A percentile compares a stretch with the other conserved stretches of the same genome.
Evolutionary conservation across 2,888 invertebrate species (phyloP).

Genomic region (Drosophila suboccidentalis): DNA sequence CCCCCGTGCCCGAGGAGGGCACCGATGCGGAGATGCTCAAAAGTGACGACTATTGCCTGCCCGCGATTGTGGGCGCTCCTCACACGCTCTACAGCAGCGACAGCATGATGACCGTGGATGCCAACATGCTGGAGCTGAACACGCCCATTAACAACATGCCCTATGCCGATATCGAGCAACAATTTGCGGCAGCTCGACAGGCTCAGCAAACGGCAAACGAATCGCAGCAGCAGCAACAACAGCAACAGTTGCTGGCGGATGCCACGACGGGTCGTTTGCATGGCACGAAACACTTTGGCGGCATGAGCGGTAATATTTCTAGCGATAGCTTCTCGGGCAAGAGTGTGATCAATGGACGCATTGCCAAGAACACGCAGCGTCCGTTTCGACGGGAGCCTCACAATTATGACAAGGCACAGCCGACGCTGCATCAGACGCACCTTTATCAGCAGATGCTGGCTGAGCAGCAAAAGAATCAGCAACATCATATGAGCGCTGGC

Average conservation of each 20-base stretch:
- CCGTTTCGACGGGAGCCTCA: constrained; percentile 85
- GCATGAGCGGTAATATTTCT: constrained; percentile 30
- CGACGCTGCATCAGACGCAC: constrained; percentile 85
- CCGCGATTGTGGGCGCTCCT: constrained; percentile 75
- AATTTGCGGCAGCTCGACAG: constrained; percentile 71
- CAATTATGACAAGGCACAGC: constrained; percentile 86
- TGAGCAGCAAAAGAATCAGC: constrained; percentile 83
- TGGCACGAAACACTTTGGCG: constrained; percentile 69
- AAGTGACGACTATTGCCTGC: constrained; percentile 83
- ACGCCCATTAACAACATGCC: constrained; percentile 78
- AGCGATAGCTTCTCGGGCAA: constrained; percentile 69
- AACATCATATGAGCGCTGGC: constrained; percentile 69
- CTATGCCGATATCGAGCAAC: constrained; percentile 80
- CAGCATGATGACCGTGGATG: constrained; percentile 83
- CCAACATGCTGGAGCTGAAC: constrained; percentile 84
- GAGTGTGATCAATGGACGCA: constrained; percentile 84
- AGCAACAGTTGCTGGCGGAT: constrained; percentile 50
- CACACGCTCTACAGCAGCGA: constrained; percentile 76
- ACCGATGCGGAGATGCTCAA: constrained; percentile 87
- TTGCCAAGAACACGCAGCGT: constrained; percentile 82
- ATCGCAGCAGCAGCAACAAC: constrained; percentile 43
- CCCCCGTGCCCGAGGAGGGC: constrained; percentile 88
- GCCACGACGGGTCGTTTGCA: constrained; percentile 42
- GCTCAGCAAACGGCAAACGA: constrained; percentile 57
- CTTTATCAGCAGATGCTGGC: constrained; percentile 86